These are phyloP conservation scores for Echinometra lucunter DNA, from an alignment of 53 echinoderm and acorn worm genomes.

Conservation along the genomic window DNA sequence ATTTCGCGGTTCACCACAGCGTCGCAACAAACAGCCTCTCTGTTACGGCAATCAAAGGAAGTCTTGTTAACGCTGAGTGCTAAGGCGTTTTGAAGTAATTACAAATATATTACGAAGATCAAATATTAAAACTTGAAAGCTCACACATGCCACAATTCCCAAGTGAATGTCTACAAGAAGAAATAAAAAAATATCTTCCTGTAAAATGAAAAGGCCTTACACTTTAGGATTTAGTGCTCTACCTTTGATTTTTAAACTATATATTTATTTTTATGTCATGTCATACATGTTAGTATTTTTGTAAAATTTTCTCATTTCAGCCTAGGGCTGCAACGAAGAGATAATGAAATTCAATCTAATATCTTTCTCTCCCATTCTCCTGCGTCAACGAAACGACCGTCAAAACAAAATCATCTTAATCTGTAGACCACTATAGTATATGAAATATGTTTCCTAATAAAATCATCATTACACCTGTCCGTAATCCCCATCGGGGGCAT, in stretches of 20 bases:
- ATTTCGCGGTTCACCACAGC: conserved; percentile 24
- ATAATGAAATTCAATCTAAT: too few relatives aligned
- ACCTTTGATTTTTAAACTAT: not conserved
- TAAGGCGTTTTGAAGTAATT: not conserved
- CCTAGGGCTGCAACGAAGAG: too few relatives aligned
- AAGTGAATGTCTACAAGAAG: not conserved
- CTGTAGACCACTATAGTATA: not conserved
- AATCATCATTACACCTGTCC: conserved; percentile 18
- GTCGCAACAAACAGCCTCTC: not conserved
- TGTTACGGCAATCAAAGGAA: not conserved
- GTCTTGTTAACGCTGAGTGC: not conserved
- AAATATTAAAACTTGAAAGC: conserved; percentile 16
- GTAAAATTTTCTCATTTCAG: too few relatives aligned
- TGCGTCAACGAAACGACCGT: not conserved
- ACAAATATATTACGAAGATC: not conserved
- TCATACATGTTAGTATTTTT: too few relatives aligned
- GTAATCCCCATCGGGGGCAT: not conserved
- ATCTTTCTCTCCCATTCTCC: too few relatives aligned
- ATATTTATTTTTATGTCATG: too few relatives aligned
- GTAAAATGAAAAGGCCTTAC: not conserved
- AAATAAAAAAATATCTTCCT: not conserved
- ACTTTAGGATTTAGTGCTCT: not conserved
- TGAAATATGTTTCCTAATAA: not conserved
- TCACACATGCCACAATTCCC: not conserved
- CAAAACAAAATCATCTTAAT: not conserved